These are phyloP conservation scores for Oopsacas minuta DNA, from an alignment of 37 sponge, comb jelly and placozoan genomes.

Conservation along the genomic window DNA sequence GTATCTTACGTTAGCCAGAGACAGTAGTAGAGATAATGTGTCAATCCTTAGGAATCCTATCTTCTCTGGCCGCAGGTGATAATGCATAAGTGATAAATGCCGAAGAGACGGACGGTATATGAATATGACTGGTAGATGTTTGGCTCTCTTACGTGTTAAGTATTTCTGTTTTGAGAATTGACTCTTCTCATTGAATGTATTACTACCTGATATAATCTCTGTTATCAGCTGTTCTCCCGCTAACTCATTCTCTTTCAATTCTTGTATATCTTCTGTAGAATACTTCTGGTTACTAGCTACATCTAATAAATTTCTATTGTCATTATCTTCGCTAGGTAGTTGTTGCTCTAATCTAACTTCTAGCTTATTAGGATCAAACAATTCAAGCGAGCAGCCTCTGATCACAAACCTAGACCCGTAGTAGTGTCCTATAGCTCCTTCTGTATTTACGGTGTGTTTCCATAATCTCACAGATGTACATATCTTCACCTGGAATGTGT, in stretches of 20 bases:
- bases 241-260: background rate
- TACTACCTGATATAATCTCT: background rate
- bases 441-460: background rate
- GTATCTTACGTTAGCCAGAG: slow-evolving; percentile 48
- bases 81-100: background rate
- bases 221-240: background rate
- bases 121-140: slow-evolving; percentile 24
- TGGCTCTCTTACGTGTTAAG: slow-evolving; percentile 50
- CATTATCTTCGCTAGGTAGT: background rate
- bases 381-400: background rate
- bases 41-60: slow-evolving; percentile 31
- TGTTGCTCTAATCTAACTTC: background rate
- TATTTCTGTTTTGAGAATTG: slow-evolving; percentile 73
- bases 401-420: background rate
- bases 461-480: background rate
- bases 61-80: slow-evolving; percentile 26
- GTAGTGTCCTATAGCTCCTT: background rate
- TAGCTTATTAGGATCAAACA: background rate
- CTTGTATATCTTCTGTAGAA: background rate
- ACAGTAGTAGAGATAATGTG: slow-evolving; percentile 56
- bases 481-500: background rate
- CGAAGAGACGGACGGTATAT: background rate
- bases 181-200: slow-evolving; percentile 46
- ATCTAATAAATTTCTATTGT: background rate
- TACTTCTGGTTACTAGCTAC: background rate